phyloP scores from a whole-genome alignment of 2,888 invertebrate species.

The Caenorhabditis parvicauda region DNA sequence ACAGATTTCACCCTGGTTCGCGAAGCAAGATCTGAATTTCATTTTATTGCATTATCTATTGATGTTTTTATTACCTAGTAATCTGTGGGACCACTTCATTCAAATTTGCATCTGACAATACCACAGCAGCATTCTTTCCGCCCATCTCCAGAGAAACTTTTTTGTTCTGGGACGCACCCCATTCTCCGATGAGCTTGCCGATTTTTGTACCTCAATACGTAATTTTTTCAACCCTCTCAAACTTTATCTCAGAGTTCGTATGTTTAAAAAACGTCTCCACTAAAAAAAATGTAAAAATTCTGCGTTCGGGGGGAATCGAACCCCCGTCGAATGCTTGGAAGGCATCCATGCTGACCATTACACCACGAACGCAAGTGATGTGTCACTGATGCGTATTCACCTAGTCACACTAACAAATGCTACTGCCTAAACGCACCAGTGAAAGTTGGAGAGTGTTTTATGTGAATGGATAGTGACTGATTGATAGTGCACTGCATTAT shows the following conservation, averaged over 20 bases:
- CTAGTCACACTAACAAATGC: too few relatives aligned
- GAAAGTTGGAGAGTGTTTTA: too few relatives aligned
- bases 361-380: slow-evolving; percentile 38
- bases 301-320: slow-evolving; percentile 36
- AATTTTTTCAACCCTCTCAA: neutral
- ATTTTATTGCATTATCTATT: neutral
- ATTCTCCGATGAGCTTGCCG: slow-evolving; percentile 49
- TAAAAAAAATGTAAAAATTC: slow-evolving; percentile 6
- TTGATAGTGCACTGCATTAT: too few relatives aligned
- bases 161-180: slow-evolving; percentile 64
- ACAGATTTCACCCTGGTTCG: slow-evolving; percentile 70
- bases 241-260: neutral
- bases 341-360: slow-evolving; percentile 40
- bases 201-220: slow-evolving; percentile 31
- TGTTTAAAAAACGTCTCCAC: neutral
- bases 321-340: slow-evolving; percentile 41
- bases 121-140: slow-evolving; percentile 69
- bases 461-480: too few relatives aligned
- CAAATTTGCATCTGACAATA: slow-evolving; percentile 67
- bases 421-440: too few relatives aligned
- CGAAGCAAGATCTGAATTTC: slow-evolving; percentile 65
- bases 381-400: too few relatives aligned
- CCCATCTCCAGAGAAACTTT: slow-evolving; percentile 70
- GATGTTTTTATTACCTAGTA: slow-evolving; percentile 37
- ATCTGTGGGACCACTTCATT: slow-evolving; percentile 64